Evolutionary conservation across 2,797 vertebrate species (phyloP).

Genomic region (Pipistrellus pipistrellus): DNA sequence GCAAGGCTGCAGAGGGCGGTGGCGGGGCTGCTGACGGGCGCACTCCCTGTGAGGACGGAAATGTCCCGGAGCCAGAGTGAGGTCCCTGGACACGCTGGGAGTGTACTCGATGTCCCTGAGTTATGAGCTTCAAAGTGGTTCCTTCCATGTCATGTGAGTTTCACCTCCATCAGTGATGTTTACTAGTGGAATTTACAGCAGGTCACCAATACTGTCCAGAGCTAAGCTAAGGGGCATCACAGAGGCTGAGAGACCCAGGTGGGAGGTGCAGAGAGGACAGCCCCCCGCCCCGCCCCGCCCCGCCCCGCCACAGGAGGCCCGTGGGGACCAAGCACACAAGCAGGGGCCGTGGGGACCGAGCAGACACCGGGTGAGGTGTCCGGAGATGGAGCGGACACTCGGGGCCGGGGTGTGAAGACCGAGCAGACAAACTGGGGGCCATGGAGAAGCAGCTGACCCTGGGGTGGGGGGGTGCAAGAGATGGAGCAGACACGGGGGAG

Average conservation of each 20-base stretch:
- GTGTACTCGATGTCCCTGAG: no score
- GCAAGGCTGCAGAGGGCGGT: background rate
- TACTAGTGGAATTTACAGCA: background rate
- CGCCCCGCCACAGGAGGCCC: background rate
- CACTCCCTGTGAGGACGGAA: background rate
- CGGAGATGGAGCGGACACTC: background rate
- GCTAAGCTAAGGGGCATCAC: background rate
- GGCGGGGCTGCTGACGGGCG: background rate
- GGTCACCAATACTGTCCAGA: background rate
- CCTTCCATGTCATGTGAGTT: background rate
- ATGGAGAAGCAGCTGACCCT: background rate
- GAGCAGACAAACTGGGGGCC: background rate
- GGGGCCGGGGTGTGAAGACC: no score
- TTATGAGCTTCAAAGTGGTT: fast-evolving
- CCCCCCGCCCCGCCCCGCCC: background rate
- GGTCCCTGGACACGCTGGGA: fast-evolving
- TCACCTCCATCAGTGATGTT: no score
- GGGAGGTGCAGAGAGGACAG: background rate
- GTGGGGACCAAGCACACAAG: background rate
- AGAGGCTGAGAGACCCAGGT: background rate
- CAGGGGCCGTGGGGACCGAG: background rate
- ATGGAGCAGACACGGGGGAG: no score
- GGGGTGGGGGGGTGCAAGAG: no score
- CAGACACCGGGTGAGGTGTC: background rate
- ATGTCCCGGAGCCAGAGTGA: background rate